Evolutionary conservation across 2,888 invertebrate species (phyloP).

Genomic region (Patella depressa): DNA sequence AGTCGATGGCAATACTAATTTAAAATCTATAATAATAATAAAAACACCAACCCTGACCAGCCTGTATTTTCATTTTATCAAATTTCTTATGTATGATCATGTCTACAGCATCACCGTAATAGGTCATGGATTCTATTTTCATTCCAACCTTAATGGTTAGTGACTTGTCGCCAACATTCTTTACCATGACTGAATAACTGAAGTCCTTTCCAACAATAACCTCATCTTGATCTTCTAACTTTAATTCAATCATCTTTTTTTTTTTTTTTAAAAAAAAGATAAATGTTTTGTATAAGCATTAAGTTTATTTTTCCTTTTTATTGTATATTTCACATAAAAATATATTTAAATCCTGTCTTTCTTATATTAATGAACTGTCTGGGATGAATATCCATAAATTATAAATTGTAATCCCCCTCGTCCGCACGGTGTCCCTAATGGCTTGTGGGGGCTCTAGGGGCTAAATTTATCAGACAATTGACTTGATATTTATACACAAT

Average conservation of each 20-base stretch:
- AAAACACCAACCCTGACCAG: not conserved
- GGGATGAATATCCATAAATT: too few species aligned
- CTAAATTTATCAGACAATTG: too few species aligned
- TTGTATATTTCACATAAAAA: too few species aligned
- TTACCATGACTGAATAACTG: not conserved
- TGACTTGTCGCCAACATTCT: slow-evolving; percentile 6
- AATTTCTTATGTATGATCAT: not conserved
- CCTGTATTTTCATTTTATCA: not conserved
- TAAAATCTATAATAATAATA: not conserved
- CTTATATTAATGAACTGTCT: too few species aligned
- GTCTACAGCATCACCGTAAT: not conserved
- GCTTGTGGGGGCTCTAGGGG: too few species aligned
- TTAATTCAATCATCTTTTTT: slow-evolving; percentile 4
- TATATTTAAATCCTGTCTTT: too few species aligned
- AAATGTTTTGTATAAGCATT: too few species aligned
- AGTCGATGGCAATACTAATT: too few species aligned
- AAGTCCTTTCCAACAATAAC: slow-evolving; percentile 18
- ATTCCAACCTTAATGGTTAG: not conserved
- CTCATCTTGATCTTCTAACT: not conserved
- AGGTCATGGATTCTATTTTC: not conserved
- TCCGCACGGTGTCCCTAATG: too few species aligned
- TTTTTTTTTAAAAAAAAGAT: not conserved
- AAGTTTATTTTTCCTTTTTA: too few species aligned
- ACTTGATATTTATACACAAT: too few species aligned
- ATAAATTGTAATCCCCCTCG: too few species aligned